Conservation (phyloP, 2,888 invertebrate species). For the Drosophila paucipuncta region DNA sequence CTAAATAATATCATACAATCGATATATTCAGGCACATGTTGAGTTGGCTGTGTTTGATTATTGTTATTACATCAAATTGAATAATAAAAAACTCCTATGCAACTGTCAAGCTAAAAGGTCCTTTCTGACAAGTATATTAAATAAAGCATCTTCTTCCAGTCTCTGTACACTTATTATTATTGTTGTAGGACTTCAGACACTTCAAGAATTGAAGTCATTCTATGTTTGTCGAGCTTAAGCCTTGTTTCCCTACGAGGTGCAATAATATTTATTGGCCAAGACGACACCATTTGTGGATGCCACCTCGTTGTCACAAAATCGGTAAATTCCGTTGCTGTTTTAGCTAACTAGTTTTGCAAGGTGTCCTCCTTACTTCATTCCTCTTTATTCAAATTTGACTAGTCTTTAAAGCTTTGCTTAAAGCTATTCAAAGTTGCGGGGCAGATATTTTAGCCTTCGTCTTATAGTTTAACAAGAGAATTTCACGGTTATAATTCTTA, state of each 20-base stretch:
- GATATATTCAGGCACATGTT: neutral
- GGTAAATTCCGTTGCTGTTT: neutral
- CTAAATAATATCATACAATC: neutral
- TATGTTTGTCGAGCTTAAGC: too few relatives aligned
- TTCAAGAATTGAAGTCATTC: neutral
- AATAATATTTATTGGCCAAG: neutral
- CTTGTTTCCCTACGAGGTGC: neutral
- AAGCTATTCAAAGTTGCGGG: too few relatives aligned
- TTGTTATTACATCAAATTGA: neutral
- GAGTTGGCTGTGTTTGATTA: neutral
- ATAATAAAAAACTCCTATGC: neutral
- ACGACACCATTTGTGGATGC: neutral
- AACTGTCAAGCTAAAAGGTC: neutral
- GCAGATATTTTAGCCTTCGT: neutral
- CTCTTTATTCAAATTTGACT: neutral
- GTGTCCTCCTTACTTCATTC: neutral
- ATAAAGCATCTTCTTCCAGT: neutral
- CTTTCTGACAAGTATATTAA: neutral
- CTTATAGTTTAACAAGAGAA: neutral
- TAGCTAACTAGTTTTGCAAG: neutral
- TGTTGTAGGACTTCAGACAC: neutral
- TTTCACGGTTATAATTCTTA: neutral
- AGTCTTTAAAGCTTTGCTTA: neutral
- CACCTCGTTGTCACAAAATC: neutral
- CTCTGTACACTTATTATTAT: neutral